These are phyloP conservation scores for Phalanger gymnotis DNA, from an alignment of 2,797 vertebrate genomes.

Conservation along the genomic window DNA sequence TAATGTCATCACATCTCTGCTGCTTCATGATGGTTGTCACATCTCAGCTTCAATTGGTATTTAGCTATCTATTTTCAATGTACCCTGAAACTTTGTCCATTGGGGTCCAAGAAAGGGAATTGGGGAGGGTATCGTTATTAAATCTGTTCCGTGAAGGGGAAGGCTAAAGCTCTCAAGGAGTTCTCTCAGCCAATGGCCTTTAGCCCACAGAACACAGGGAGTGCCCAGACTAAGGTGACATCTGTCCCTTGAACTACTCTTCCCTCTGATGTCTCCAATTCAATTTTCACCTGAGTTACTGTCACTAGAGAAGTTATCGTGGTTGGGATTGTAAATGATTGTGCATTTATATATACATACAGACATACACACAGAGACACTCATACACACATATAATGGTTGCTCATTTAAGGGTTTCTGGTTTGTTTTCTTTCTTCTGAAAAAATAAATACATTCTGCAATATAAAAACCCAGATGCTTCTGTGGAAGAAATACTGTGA, in stretches of 20 bases:
- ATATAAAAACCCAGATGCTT: background rate
- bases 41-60: background rate
- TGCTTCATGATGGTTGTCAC: background rate
- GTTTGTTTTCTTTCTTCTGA: background rate
- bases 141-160: background rate
- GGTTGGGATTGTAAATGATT: background rate
- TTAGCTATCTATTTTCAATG: background rate
- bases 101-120: fast-evolving
- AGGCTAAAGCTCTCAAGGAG: background rate
- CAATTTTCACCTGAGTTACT: background rate
- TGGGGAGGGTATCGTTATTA: background rate
- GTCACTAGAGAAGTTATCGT: background rate
- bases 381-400: background rate
- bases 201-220: background rate
- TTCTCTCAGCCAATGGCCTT: background rate
- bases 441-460: background rate
- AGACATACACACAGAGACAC: background rate
- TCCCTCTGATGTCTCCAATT: background rate
- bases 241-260: background rate
- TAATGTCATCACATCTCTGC: background rate
- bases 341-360: background rate
- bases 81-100: background rate
- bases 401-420: background rate
- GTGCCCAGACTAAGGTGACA: background rate
- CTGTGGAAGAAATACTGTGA: background rate